phyloP scores from a whole-genome alignment of 2,888 invertebrate genomes.

The Nephrotoma flavescens region DNA sequence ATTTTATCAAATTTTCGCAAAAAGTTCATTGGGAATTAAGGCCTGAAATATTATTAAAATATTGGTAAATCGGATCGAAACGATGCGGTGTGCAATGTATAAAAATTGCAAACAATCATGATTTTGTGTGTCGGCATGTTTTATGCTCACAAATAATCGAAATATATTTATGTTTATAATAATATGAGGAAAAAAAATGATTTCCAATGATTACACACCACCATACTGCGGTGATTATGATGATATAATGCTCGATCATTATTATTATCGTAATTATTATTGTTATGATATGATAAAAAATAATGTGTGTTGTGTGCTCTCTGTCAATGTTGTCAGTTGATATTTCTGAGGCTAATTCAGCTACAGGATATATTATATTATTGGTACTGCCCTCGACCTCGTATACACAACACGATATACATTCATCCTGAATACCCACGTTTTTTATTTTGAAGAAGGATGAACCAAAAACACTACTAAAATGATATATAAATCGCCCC shows the following conservation, averaged over 20 bases:
- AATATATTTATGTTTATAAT: not conserved
- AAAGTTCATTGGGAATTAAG: not conserved
- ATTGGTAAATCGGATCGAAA: not conserved
- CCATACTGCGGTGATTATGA: not conserved
- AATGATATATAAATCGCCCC: not conserved
- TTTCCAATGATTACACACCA: not conserved
- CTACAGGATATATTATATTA: not conserved
- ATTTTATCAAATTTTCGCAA: not conserved
- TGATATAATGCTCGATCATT: not conserved
- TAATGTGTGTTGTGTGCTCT: not conserved
- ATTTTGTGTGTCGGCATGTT: not conserved
- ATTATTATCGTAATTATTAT: not conserved
- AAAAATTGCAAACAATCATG: not conserved
- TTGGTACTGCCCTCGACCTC: not conserved
- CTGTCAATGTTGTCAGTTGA: not conserved
- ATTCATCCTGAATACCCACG: not conserved
- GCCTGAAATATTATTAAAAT: not conserved
- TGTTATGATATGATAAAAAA: not conserved
- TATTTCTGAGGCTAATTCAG: not conserved
- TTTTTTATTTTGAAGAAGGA: not conserved
- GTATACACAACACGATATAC: not conserved
- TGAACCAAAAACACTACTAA: not conserved
- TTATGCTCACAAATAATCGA: not conserved
- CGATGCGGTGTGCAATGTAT: not conserved
- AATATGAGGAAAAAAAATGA: not conserved